Conservation (phyloP, 2,888 invertebrate species). For the Agapetus fuscipes region DNA sequence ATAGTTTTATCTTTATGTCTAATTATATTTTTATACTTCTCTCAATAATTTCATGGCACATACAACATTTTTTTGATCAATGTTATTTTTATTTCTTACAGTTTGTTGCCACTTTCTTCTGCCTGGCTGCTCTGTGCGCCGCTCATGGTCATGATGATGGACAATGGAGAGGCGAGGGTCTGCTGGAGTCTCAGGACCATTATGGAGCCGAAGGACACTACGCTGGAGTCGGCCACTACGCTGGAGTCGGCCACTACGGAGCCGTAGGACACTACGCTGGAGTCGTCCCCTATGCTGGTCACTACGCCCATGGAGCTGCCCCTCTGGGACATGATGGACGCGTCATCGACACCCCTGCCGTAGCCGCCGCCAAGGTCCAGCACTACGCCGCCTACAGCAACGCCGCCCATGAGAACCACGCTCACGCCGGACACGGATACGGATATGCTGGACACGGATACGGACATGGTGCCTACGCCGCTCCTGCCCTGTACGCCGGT, state of each 20-base stretch:
- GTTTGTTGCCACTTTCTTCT: too few species aligned
- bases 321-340: slow-evolving; percentile 9
- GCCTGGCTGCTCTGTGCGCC: slow-evolving; percentile 5
- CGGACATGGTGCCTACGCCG: neutral
- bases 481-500: slow-evolving; percentile 1
- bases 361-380: slow-evolving; percentile 48
- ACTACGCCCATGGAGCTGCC: slow-evolving; percentile 6
- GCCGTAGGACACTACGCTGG: slow-evolving; percentile 22
- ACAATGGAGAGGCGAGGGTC: slow-evolving; percentile 14
- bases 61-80: too few species aligned
- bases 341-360: slow-evolving; percentile 53
- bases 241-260: slow-evolving; percentile 12
- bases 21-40: too few species aligned
- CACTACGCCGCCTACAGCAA: slow-evolving; percentile 45
- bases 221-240: slow-evolving; percentile 12
- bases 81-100: too few species aligned
- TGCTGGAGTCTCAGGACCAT: slow-evolving; percentile 16
- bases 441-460: too few species aligned
- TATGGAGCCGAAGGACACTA: too few species aligned
- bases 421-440: too few species aligned
- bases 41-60: too few species aligned
- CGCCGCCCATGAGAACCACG: slow-evolving; percentile 6
- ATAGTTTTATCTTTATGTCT: too few species aligned
- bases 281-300: neutral
- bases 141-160: slow-evolving; percentile 11